Percentiles rank a stretch among this genome's conserved stretches.
Conservation (phyloP, 1,140 invertebrate genomes). For the Eueides isabella region DNA sequence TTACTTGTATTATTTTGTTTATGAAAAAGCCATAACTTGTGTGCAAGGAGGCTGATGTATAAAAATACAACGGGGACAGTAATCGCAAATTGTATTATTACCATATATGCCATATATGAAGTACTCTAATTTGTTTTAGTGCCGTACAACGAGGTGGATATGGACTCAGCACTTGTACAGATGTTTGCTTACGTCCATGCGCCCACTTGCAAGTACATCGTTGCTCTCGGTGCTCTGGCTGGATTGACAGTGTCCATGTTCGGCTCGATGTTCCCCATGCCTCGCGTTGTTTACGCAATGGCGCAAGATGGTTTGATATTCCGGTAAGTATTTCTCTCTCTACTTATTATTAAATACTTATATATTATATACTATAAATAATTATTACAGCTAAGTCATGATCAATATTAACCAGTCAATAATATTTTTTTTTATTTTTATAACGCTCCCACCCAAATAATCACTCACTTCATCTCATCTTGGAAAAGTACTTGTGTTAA, state of each 20-base stretch:
- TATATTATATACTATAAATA: no score
- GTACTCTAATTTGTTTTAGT: constrained; percentile 81
- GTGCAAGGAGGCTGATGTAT: no score
- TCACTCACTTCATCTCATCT: no score
- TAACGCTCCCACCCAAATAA: no score
- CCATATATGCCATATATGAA: no score
- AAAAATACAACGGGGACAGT: no score
- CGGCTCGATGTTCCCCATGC: constrained; percentile 98
- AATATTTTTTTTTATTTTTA: no score
- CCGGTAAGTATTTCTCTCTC: constrained; percentile 79
- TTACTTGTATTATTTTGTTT: no score
- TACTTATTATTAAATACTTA: not conserved
- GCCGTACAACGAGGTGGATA: constrained; percentile 92
- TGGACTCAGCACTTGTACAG: constrained; percentile 93
- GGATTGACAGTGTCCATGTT: constrained; percentile 97
- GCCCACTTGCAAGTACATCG: constrained; percentile 93
- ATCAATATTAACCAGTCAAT: no score
- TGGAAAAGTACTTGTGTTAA: no score
- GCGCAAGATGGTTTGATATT: constrained; percentile 96
- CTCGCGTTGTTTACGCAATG: constrained; percentile 97
- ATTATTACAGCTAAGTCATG: no score
- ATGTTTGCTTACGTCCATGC: constrained; percentile 96
- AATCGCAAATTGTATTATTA: not conserved
- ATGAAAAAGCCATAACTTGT: no score
- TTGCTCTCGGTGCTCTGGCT: constrained; percentile 94